A percentile compares a stretch with the other conserved stretches of the same genome.
phyloP scores from a whole-genome alignment of 2,888 invertebrate genomes.

The Cantharis rufa region DNA sequence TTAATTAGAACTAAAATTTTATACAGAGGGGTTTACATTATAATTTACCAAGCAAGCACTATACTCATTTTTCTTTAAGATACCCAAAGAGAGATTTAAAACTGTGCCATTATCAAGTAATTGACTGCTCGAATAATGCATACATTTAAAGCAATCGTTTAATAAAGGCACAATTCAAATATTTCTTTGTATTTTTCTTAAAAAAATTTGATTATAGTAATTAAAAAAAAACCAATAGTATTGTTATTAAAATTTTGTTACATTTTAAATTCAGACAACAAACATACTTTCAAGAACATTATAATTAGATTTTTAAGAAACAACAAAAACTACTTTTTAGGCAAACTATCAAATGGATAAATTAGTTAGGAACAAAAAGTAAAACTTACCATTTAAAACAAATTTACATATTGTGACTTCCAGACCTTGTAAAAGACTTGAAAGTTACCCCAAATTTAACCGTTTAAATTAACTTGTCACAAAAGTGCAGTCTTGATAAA shows the following conservation, averaged over 20 bases:
- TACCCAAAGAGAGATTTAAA: background rate
- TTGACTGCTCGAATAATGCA: background rate
- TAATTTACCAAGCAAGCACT: background rate
- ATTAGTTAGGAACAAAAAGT: background rate
- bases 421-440: background rate
- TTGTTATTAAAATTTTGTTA: background rate
- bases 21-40: background rate
- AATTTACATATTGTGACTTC: background rate
- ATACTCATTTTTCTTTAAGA: background rate
- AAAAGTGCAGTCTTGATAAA: background rate
- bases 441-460: background rate
- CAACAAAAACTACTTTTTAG: slow-evolving; percentile 4
- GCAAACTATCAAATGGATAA: background rate
- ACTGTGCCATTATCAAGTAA: background rate
- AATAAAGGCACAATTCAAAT: background rate
- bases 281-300: background rate
- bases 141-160: background rate
- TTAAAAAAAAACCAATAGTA: background rate
- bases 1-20: background rate
- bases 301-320: background rate
- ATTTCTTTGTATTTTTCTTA: background rate
- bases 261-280: background rate
- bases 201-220: background rate
- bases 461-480: background rate
- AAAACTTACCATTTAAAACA: background rate